Conservation (phyloP, 2,113 vertebrate species). For the Dissostichus mawsoni region DNA sequence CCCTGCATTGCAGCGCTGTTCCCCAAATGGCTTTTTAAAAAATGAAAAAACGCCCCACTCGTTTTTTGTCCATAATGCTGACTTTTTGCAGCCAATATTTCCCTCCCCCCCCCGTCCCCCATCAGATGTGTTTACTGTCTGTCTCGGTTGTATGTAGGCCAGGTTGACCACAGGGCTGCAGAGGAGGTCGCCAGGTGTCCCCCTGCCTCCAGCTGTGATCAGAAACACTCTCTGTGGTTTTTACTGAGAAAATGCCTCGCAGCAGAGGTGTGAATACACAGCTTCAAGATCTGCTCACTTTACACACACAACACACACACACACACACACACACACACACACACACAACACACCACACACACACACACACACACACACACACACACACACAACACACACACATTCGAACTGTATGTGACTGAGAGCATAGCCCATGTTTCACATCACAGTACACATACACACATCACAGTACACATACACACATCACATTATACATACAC, state of each 20-base stretch:
- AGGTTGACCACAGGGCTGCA: slow-evolving; percentile 62
- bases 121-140: slow-evolving; percentile 1
- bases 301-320: neutral
- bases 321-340: neutral
- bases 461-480: neutral
- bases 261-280: slow-evolving; percentile 19
- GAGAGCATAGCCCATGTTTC: neutral
- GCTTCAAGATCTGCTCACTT: neutral
- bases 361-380: neutral
- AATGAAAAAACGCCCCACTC: neutral
- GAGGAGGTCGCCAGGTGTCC: slow-evolving; percentile 64
- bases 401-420: neutral
- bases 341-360: neutral
- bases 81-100: neutral
- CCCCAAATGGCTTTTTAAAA: neutral
- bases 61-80: neutral
- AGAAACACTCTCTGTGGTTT: slow-evolving; percentile 61
- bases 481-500: neutral
- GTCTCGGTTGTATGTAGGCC: slow-evolving; percentile 63
- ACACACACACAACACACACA: neutral
- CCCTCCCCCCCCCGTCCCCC: neutral
- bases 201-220: slow-evolving; percentile 68
- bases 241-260: slow-evolving; percentile 66
- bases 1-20: neutral
- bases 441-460: neutral